phyloP scores from a whole-genome alignment of 2,888 invertebrate species.

The Oxystoma pomonae region DNA sequence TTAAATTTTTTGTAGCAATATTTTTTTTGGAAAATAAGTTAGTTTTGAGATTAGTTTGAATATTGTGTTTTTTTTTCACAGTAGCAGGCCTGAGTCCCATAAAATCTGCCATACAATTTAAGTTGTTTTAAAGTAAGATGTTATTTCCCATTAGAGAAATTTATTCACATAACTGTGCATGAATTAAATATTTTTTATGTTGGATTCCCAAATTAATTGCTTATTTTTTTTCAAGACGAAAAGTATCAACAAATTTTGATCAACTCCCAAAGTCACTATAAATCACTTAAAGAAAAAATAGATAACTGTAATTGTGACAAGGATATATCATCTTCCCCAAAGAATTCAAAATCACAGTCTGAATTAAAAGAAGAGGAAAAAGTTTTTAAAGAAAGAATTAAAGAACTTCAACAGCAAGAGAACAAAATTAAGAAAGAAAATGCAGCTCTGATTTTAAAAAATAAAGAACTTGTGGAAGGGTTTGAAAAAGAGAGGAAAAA shows the following conservation, averaged over 20 bases:
- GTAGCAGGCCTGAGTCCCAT: too few species aligned
- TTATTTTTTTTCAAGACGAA: constrained; percentile 21
- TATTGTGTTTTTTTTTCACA: too few species aligned
- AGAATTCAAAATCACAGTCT: not conserved
- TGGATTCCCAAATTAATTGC: too few species aligned
- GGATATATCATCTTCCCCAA: constrained; percentile 3
- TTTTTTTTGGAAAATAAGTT: too few species aligned
- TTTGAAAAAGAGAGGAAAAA: constrained; percentile 15
- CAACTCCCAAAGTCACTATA: constrained; percentile 29
- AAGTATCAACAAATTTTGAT: constrained; percentile 27
- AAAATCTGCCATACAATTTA: too few species aligned
- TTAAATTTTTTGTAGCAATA: too few species aligned
- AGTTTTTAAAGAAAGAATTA: constrained; percentile 17
- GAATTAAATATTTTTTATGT: too few species aligned
- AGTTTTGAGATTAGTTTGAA: too few species aligned
- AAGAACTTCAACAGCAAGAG: constrained; percentile 18
- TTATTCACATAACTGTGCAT: too few species aligned
- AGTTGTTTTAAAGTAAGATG: too few species aligned
- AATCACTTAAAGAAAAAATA: constrained; percentile 24
- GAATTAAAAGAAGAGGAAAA: constrained; percentile 12
- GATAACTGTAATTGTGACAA: constrained; percentile 15
- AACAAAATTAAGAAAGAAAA: constrained; percentile 17
- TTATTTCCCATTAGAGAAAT: too few species aligned
- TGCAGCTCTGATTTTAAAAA: constrained; percentile 10
- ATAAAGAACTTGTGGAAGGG: constrained; percentile 16